Evolutionary conservation across 2,888 invertebrate species (phyloP).

Genomic region (Andrena bucephala): DNA sequence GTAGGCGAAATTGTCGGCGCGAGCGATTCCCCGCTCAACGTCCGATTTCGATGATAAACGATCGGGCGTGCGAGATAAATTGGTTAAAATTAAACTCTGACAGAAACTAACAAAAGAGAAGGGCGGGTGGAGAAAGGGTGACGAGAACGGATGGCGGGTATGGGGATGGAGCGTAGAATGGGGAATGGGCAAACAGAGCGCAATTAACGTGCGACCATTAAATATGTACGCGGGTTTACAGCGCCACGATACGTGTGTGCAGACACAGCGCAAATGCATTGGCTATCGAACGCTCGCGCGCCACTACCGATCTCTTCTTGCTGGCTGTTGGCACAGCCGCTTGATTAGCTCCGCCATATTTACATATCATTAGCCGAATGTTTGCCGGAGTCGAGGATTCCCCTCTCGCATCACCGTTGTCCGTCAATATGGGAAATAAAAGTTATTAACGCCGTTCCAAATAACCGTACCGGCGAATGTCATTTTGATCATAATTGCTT

Average conservation of each 20-base stretch:
- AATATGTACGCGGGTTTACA: conserved; percentile 80
- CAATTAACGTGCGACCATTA: conserved; percentile 83
- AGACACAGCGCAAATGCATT: conserved; percentile 77
- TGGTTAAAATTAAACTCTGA: conserved; percentile 81
- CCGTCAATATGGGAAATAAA: conserved; percentile 60
- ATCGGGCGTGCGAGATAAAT: conserved; percentile 78
- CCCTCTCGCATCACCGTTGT: conserved; percentile 56
- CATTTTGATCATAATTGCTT: background rate
- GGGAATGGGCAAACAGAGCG: conserved; percentile 81
- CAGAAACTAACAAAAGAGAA: conserved; percentile 72
- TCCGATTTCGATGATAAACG: conserved; percentile 71
- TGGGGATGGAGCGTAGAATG: conserved; percentile 69
- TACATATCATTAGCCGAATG: conserved; percentile 84
- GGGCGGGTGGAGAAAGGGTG: conserved; percentile 66
- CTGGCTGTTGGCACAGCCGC: conserved; percentile 82
- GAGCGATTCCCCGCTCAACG: conserved; percentile 34
- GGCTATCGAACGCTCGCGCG: conserved; percentile 79
- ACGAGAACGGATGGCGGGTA: conserved; percentile 65
- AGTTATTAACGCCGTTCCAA: conserved; percentile 39
- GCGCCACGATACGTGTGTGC: conserved; percentile 70
- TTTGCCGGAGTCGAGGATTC: conserved; percentile 81
- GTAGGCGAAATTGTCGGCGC: background rate
- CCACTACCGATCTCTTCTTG: conserved; percentile 76
- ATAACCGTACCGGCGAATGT: conserved; percentile 15
- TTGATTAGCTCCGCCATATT: conserved; percentile 84